Conservation (phyloP, 1,140 invertebrate species). For the Monochamus saltuarius region DNA sequence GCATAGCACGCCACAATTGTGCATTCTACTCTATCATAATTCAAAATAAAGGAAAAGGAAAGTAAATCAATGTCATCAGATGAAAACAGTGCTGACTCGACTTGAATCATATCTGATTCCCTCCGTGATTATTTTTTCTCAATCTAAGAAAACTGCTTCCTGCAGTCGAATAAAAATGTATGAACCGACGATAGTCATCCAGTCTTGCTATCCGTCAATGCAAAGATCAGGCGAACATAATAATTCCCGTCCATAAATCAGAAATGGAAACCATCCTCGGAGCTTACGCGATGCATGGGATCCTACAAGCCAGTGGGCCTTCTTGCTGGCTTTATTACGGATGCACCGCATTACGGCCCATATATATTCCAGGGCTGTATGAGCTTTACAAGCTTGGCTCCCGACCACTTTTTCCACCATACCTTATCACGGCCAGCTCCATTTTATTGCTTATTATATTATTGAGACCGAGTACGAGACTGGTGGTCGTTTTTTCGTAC, state of each 20-base stretch:
- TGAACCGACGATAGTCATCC: neutral
- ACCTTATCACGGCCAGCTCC: slow-evolving; percentile 29
- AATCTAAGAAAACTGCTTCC: no score
- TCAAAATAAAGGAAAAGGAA: no score
- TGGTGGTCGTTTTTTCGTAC: slow-evolving; percentile 26
- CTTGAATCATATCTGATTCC: no score
- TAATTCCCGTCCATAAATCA: slow-evolving; percentile 20
- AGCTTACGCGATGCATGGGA: slow-evolving; percentile 9
- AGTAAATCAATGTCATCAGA: no score
- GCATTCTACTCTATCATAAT: no score
- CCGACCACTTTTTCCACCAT: slow-evolving; percentile 27
- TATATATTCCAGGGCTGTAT: slow-evolving; percentile 28
- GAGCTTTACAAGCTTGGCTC: slow-evolving; percentile 28
- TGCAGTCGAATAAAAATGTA: no score
- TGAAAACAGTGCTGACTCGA: no score
- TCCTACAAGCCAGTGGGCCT: slow-evolving; percentile 10
- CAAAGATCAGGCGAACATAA: slow-evolving; percentile 11
- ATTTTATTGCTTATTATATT: slow-evolving; percentile 34
- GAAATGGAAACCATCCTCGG: slow-evolving; percentile 16
- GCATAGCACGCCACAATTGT: no score
- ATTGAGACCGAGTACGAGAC: slow-evolving; percentile 20
- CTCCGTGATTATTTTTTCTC: no score
- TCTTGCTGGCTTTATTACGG: slow-evolving; percentile 8
- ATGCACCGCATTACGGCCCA: slow-evolving; percentile 17
- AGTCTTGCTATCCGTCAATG: slow-evolving; percentile 18